Conservation (phyloP, 2,888 invertebrate genomes). For the Congeria kusceri region DNA sequence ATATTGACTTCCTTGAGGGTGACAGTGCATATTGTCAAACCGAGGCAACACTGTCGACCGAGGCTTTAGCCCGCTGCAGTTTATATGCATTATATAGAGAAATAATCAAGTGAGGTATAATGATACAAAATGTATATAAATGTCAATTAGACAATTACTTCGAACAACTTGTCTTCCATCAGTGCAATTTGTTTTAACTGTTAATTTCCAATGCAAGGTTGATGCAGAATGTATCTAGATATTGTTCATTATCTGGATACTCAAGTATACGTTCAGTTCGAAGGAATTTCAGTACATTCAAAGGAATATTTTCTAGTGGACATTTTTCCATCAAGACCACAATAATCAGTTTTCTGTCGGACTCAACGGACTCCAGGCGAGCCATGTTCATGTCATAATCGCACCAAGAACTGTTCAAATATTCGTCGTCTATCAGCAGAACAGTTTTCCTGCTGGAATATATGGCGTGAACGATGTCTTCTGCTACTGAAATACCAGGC, state of each 20-base stretch:
- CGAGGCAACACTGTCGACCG: no score
- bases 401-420: slow-evolving; percentile 54
- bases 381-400: slow-evolving; percentile 65
- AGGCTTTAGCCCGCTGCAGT: no score
- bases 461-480: slow-evolving; percentile 60
- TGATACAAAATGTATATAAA: no score
- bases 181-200: no score
- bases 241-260: slow-evolving; percentile 40
- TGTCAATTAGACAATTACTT: no score
- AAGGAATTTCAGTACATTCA: slow-evolving; percentile 34
- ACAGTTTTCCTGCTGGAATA: slow-evolving; percentile 53
- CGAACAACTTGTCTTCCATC: no score
- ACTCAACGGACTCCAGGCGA: slow-evolving; percentile 41
- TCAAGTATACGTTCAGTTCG: slow-evolving; percentile 26
- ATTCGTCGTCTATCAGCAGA: slow-evolving; percentile 43
- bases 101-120: no score
- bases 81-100: no score
- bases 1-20: no score
- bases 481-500: slow-evolving; percentile 53
- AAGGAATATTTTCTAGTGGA: slow-evolving; percentile 21
- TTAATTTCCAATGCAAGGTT: slow-evolving; percentile 37
- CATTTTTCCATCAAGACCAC: slow-evolving; percentile 47
- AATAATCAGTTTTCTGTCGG: slow-evolving; percentile 46
- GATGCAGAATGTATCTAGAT: slow-evolving; percentile 47
- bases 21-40: no score